phyloP scores from a whole-genome alignment of 2,797 vertebrate species.

The Eupleurogrammus muticus region DNA sequence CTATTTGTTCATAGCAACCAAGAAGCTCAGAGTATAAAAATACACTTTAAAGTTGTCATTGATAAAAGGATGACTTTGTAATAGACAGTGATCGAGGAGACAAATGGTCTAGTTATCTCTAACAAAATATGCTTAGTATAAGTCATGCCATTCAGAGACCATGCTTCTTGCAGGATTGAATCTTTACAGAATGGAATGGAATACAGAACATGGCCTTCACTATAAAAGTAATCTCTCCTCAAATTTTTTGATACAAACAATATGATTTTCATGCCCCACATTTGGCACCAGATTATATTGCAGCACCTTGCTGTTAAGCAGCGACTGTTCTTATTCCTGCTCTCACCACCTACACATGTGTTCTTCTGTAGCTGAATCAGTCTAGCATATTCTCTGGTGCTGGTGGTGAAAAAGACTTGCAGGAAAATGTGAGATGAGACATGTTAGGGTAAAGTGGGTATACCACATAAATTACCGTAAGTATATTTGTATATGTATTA shows the following conservation, averaged over 20 bases:
- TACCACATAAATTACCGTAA: neutral
- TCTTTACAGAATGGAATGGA: constrained; percentile 1
- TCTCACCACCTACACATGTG: constrained; percentile 51
- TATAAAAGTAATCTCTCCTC: too few species aligned
- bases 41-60: neutral
- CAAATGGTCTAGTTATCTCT: constrained; percentile 4
- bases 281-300: constrained; percentile 26
- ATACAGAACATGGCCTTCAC: neutral
- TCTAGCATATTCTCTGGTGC: constrained; percentile 31
- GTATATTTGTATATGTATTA: neutral
- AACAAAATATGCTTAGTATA: constrained; percentile 5
- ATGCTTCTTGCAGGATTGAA: neutral
- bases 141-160: neutral
- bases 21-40: neutral
- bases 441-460: neutral
- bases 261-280: neutral
- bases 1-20: constrained; percentile 8
- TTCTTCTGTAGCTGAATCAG: constrained; percentile 33
- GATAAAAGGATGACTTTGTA: constrained; percentile 15
- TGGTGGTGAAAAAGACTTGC: constrained; percentile 37
- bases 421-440: constrained; percentile 40
- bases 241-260: too few species aligned
- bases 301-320: constrained; percentile 39
- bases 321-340: constrained; percentile 29
- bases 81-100: constrained; percentile 1